Evolutionary conservation across 1,140 invertebrate genomes (phyloP).

Genomic region (Rhagoletis pomonella): DNA sequence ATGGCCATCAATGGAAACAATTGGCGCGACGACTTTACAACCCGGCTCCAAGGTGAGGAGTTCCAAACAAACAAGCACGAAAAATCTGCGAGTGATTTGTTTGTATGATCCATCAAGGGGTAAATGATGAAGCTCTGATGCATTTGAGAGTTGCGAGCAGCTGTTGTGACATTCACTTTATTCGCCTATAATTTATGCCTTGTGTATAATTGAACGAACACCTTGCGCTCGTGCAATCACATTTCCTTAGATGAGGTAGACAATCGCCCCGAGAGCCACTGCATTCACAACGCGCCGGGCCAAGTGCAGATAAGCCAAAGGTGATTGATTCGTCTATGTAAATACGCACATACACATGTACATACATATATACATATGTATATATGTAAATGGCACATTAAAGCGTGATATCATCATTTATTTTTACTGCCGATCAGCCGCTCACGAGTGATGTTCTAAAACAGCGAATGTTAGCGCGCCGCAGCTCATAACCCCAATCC

Average conservation of each 20-base stretch:
- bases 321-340: neutral
- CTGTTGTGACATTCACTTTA: no score
- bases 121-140: no score
- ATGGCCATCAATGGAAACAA: neutral
- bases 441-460: neutral
- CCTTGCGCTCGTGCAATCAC: neutral
- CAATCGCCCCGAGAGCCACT: neutral
- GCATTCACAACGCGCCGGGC: neutral
- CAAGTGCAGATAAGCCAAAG: neutral
- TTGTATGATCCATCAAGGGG: neutral
- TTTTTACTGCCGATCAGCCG: neutral
- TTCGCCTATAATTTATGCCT: no score
- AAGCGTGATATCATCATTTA: conserved; percentile 32
- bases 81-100: neutral
- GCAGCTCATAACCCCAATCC: neutral
- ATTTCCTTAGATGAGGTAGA: no score
- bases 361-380: no score
- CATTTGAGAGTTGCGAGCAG: no score
- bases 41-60: neutral
- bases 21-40: conserved; percentile 1
- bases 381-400: neutral
- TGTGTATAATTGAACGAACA: neutral
- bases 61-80: neutral
- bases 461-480: neutral
- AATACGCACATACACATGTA: neutral